Evolutionary conservation across 23 tunicate species (phyloP), one percentile per base, ranked within the genome.

Genomic region (Trididemnum nubilum): DNA sequence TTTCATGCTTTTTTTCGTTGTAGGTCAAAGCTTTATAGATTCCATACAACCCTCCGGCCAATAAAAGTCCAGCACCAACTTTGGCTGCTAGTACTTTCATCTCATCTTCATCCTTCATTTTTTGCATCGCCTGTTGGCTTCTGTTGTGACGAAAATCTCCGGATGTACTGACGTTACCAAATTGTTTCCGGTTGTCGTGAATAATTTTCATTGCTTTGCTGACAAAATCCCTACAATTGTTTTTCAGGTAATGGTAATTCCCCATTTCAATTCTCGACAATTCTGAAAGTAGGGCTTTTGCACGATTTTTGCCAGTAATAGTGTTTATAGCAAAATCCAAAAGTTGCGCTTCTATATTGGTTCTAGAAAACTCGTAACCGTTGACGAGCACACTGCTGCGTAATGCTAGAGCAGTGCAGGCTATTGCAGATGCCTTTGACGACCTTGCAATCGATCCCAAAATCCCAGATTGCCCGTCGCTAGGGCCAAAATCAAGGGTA

Each of bases 181-280:
- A n/a, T n/a, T n/a, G n/a, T n/a, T n/a, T n/a, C n/a, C n/a, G n/a
- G n/a, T n/a, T n/a, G 15, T 44, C 54, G 12, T 4, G 27, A 15
- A 61, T 4, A 22, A 61, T 22, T 12, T 22, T 5, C 5, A n/a
- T 61, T 4, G 67, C 67, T 61, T 25, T n/a, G 5, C 5, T 4
- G n/a, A 61, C 67, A 25, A 61, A 61, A 61, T 61, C 67, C 15
- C 67, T 21, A 22, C 67, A 61, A 26, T 61, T 61, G 67, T 61
- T 61, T 12, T 5, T 12, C 5, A 25, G 4, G 26, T 4, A 4
- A 26, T 5, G 4, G 26, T 61, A 61, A 12, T 61, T 25, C n/a
- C 67, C 67, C 67, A 61, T 61, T 12, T n/a, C 67, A 25, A 61
- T 61, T 21, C n/a, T 25, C 15, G 67, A n/a, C 21, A 61, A 22